Evolutionary conservation across 2,113 vertebrate species (phyloP).

Genomic region (Nothoprocta perdicaria): DNA sequence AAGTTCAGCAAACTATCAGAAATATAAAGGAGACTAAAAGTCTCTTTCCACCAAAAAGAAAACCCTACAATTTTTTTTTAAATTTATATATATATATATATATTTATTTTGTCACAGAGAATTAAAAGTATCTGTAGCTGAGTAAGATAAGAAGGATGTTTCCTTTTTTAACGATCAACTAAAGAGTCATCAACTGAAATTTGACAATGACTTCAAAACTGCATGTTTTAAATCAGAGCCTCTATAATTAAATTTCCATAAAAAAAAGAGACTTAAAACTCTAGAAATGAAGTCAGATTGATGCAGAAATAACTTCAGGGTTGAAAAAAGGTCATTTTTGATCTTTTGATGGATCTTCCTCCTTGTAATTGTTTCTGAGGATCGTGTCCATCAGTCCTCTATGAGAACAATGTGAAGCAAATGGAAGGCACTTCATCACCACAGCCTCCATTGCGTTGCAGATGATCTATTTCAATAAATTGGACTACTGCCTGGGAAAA

Average conservation of each 20-base stretch:
- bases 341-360: constrained; percentile 37
- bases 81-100: too few species aligned
- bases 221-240: background rate
- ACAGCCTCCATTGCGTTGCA: background rate
- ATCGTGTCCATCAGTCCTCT: constrained; percentile 11
- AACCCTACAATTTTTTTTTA: background rate
- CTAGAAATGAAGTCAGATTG: background rate
- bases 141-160: background rate
- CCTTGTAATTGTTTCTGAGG: constrained; percentile 43
- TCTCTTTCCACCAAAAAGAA: background rate
- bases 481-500: background rate
- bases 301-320: background rate
- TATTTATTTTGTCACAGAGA: background rate
- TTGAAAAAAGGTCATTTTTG: background rate
- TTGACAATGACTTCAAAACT: background rate
- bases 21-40: background rate
- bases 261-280: background rate
- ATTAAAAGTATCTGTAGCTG: background rate
- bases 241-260: background rate
- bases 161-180: background rate
- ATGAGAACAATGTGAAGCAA: background rate
- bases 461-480: constrained; percentile 25
- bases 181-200: background rate
- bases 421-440: constrained; percentile 26
- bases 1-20: background rate